Evolutionary conservation across 2,888 invertebrate species (phyloP).

Genomic region (Phaedon cochleariae): DNA sequence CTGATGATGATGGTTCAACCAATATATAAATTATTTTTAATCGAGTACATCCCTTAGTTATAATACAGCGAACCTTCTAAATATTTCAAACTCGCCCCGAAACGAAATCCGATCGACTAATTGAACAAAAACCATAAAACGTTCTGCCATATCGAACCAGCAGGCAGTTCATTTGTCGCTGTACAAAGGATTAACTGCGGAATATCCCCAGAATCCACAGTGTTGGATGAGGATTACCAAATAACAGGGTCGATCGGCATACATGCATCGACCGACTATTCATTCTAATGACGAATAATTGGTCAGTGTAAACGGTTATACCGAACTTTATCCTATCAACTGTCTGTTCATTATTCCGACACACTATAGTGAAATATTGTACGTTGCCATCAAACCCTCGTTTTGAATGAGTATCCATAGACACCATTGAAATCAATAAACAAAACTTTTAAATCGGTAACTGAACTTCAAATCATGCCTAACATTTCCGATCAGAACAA

Average conservation of each 20-base stretch:
- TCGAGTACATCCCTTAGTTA: too few relatives aligned
- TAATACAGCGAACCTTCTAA: too few relatives aligned
- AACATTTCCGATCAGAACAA: too few relatives aligned
- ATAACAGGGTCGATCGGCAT: slow-evolving; percentile 7
- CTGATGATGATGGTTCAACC: too few relatives aligned
- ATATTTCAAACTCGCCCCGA: too few relatives aligned
- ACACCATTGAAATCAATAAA: too few relatives aligned
- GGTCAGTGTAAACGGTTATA: slow-evolving; percentile 38
- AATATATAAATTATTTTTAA: too few relatives aligned
- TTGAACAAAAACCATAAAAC: background rate
- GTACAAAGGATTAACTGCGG: slow-evolving; percentile 15
- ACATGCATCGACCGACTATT: slow-evolving; percentile 31
- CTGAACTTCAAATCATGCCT: too few relatives aligned
- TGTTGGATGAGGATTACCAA: slow-evolving; percentile 28
- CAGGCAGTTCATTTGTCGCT: slow-evolving; percentile 4
- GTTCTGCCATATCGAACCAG: background rate
- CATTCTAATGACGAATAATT: slow-evolving; percentile 48
- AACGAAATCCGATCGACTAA: background rate
- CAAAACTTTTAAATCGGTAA: too few relatives aligned
- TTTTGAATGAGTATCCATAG: background rate
- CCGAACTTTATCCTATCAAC: slow-evolving; percentile 31
- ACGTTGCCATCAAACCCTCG: background rate
- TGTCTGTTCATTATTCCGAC: slow-evolving; percentile 25
- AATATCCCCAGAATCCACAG: slow-evolving; percentile 17
- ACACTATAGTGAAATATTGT: slow-evolving; percentile 10